Conservation (phyloP, 2,888 invertebrate genomes). For the Rugalucina vietnamica region DNA sequence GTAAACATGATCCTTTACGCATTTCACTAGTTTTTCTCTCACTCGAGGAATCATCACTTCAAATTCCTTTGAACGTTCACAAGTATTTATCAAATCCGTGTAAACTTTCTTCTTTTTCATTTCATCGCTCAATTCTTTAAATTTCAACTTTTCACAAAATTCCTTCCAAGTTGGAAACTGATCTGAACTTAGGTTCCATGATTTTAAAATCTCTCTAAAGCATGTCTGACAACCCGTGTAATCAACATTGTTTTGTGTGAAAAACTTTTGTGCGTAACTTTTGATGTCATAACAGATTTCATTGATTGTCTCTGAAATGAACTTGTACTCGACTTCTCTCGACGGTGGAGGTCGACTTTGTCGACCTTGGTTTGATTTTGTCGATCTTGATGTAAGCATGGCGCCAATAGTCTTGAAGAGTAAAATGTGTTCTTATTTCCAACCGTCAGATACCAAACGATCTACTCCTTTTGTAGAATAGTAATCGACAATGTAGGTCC, state of each 20-base stretch:
- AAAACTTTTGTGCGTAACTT: slow-evolving; percentile 66
- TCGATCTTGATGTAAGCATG: slow-evolving; percentile 34
- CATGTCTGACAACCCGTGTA: slow-evolving; percentile 61
- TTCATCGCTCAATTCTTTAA: slow-evolving; percentile 52
- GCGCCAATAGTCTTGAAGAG: too few species aligned
- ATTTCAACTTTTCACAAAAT: slow-evolving; percentile 61
- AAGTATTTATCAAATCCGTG: slow-evolving; percentile 62
- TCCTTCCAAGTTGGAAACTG: slow-evolving; percentile 69
- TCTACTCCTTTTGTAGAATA: too few species aligned
- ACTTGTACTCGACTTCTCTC: slow-evolving; percentile 68
- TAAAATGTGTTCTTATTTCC: neutral
- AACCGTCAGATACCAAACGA: too few species aligned
- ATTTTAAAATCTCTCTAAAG: slow-evolving; percentile 54
- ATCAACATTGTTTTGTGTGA: slow-evolving; percentile 58
- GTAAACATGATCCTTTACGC: slow-evolving; percentile 69
- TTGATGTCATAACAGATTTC: slow-evolving; percentile 67
- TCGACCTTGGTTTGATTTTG: slow-evolving; percentile 32
- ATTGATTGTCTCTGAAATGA: slow-evolving; percentile 67
- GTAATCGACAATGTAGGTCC: too few species aligned
- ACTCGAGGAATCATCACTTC: slow-evolving; percentile 67
- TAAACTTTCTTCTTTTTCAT: slow-evolving; percentile 54
- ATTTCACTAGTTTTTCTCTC: slow-evolving; percentile 64
- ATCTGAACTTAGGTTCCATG: slow-evolving; percentile 58
- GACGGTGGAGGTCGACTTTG: slow-evolving; percentile 66
- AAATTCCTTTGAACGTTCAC: slow-evolving; percentile 70